These are phyloP conservation scores for Poicephalus gulielmi DNA, from an alignment of 2,113 vertebrate genomes.

Conservation along the genomic window DNA sequence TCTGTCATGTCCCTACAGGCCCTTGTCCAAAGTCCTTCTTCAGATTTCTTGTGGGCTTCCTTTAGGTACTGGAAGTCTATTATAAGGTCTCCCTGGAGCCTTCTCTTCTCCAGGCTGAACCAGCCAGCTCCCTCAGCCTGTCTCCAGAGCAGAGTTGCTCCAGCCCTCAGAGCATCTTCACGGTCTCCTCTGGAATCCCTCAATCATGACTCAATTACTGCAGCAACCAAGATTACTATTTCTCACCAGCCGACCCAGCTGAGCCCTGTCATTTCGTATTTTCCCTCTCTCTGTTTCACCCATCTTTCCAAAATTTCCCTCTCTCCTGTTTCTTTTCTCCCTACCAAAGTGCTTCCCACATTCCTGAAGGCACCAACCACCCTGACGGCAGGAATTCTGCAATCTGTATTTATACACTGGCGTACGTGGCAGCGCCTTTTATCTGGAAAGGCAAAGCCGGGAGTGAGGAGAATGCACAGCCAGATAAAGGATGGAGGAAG, in stretches of 20 bases:
- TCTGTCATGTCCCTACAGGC: background rate
- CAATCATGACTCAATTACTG: background rate
- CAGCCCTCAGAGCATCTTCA: background rate
- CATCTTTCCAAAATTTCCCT: background rate
- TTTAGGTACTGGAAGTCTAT: background rate
- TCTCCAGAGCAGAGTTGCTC: background rate
- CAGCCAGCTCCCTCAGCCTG: background rate
- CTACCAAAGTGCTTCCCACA: background rate
- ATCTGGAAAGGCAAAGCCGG: background rate
- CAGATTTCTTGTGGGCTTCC: background rate
- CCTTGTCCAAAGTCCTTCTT: background rate
- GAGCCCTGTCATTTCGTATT: background rate
- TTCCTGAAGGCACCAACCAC: background rate
- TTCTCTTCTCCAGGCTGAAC: background rate
- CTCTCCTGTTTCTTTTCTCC: background rate
- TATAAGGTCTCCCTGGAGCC: background rate
- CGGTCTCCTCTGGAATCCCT: background rate
- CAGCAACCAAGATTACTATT: background rate
- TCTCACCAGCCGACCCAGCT: background rate
- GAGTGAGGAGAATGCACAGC: background rate
- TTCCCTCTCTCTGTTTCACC: background rate
- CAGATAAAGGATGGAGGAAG: background rate
- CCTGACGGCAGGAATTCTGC: background rate
- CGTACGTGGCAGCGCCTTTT: background rate
- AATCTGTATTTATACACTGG: background rate